Base-by-base conservation (phyloP, 2,797 vertebrate genomes). In the Garrulus glandarius region DNA sequence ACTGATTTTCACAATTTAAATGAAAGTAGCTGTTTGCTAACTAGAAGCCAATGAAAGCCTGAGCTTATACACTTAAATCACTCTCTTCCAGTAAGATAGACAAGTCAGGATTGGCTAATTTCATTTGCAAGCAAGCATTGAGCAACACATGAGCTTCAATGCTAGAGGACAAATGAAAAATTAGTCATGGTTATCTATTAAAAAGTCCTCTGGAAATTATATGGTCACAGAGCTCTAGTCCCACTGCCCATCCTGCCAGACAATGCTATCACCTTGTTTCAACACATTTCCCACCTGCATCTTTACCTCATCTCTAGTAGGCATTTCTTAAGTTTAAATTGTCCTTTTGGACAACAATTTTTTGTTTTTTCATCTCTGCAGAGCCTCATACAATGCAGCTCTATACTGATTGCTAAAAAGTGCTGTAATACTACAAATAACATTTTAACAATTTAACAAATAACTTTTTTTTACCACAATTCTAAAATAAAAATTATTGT, bases 131-230 rank as follows among this genome's bases (percentile, higher is more conserved):
- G 52, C 13, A 84, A 89, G 64, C 24, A 64, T 0, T 49, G 44
- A 68, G 61, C n/a, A 74, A 64, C 8, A 59, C 11, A 44, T 9
- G 29, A 85, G 39, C 15, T 47, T 84, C 30, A 59, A 2, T 37
- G 41, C 50, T 64, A 81, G 26, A 68, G 26, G 41, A 87, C 15
- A 96, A 94, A 78, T 37, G 43, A 84, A 92, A 96, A 92, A 93
- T 89, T 50, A 83, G 70, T 59, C 53, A 63, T 6, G 3, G 15
- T 29, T 39, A 75, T 52, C 53, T 71, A 67, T 72, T 81, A 81
- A 93, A 92, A 93, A 88, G 13, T 26, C 30, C 36, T 84, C 76
- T 81, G 69, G 76, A 85, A 78, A 65, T 36, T 6, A 17, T 20
- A 76, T 78, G 39, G 72, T 84, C 69, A 90, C 10, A 44, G 44